These are phyloP conservation scores for Epistrophe eligans DNA, from an alignment of 2,888 invertebrate species.

Conservation along the genomic window DNA sequence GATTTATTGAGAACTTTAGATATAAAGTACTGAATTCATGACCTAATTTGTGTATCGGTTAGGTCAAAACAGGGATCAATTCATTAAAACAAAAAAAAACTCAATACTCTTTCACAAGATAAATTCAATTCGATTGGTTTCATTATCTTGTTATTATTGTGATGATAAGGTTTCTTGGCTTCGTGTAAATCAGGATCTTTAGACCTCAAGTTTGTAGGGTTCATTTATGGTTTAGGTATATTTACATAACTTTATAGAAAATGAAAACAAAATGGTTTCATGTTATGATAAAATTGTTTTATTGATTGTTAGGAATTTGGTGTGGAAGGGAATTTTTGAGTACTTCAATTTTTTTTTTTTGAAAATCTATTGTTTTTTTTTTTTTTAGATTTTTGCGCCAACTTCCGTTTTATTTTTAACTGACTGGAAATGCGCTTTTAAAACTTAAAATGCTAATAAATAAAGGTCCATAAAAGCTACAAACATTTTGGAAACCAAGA, in stretches of 20 bases:
- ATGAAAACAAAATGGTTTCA: neutral
- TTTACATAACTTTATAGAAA: neutral
- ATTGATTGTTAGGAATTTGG: neutral
- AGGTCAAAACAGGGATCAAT: slow-evolving; percentile 40
- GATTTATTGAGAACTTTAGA: slow-evolving; percentile 55
- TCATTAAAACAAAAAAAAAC: slow-evolving; percentile 44
- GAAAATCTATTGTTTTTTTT: too few species aligned
- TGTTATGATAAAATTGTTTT: neutral
- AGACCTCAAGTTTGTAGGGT: neutral
- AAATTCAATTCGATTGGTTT: slow-evolving; percentile 34
- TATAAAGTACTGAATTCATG: slow-evolving; percentile 38
- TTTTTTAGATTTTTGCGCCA: too few species aligned
- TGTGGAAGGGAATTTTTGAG: too few species aligned
- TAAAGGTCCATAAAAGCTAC: too few species aligned
- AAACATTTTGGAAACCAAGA: too few species aligned
- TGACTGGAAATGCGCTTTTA: too few species aligned
- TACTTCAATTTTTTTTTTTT: too few species aligned
- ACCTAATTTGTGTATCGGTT: slow-evolving; percentile 31
- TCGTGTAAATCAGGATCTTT: too few species aligned
- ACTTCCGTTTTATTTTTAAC: too few species aligned
- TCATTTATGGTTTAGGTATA: neutral
- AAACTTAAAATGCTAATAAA: too few species aligned
- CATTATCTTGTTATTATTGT: slow-evolving; percentile 15
- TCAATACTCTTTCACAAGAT: neutral
- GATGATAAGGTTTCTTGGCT: slow-evolving; percentile 4